Evolutionary conservation across 2,113 vertebrate species (phyloP).

Genomic region (Syngnathus typhle): DNA sequence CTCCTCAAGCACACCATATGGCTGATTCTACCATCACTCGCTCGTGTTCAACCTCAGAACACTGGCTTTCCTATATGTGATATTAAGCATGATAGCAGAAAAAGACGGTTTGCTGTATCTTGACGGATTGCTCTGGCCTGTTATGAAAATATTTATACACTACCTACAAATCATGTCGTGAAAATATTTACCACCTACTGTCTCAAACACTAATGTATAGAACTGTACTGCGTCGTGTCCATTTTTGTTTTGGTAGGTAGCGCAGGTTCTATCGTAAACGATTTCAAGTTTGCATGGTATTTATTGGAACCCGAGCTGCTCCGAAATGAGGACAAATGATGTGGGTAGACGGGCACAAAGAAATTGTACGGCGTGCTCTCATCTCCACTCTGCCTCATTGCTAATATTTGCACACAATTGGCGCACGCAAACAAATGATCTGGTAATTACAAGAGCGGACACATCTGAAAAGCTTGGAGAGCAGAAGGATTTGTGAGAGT

Average conservation of each 20-base stretch:
- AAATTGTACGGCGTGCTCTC: slow-evolving; percentile 13
- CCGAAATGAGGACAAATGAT: neutral
- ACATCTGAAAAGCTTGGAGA: slow-evolving; percentile 1
- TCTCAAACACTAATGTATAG: neutral
- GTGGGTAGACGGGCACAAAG: slow-evolving; percentile 16
- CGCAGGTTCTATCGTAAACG: no score
- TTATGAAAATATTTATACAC: no score
- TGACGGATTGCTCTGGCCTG: no score
- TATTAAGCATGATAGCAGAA: neutral
- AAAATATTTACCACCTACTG: neutral
- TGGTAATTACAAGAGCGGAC: slow-evolving; percentile 36
- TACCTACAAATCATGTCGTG: no score
- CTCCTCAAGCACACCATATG: slow-evolving; percentile 31
- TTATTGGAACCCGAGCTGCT: neutral
- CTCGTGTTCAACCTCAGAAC: neutral
- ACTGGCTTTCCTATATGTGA: neutral
- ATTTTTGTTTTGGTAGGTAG: neutral
- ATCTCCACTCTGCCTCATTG: slow-evolving; percentile 5
- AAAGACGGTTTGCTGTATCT: neutral
- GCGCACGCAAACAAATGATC: slow-evolving; percentile 37
- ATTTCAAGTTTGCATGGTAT: neutral
- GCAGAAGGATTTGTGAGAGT: slow-evolving; percentile 3
- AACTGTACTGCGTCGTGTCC: neutral
- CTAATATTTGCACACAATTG: slow-evolving; percentile 38
- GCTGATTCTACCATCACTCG: slow-evolving; percentile 8